Evolutionary conservation across 1,140 invertebrate species (phyloP).

Genomic region (Pemphigus obesinymphae): DNA sequence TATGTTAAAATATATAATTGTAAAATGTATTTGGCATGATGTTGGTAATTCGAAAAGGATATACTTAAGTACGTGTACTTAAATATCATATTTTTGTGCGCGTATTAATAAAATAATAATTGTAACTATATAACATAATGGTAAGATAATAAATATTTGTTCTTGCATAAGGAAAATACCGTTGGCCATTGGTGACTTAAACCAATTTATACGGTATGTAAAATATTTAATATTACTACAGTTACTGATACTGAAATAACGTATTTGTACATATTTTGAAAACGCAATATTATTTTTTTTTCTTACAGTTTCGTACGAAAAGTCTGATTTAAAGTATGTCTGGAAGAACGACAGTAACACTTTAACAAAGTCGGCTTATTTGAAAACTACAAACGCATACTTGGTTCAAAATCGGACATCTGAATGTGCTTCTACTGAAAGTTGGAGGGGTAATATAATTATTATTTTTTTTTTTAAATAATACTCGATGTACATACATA

Average conservation of each 20-base stretch:
- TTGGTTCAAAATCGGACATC: conserved; percentile 85
- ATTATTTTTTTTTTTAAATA: background rate
- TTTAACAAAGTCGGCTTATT: conserved; percentile 74
- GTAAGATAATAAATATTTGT: background rate
- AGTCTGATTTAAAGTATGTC: conserved; percentile 77
- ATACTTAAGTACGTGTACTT: no score
- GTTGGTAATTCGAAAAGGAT: no score
- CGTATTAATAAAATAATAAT: no score
- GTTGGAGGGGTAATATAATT: conserved; percentile 77
- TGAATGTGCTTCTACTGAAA: conserved; percentile 69
- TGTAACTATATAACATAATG: no score
- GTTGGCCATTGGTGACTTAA: background rate
- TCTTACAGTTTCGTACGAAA: conserved; percentile 81
- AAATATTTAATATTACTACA: no score
- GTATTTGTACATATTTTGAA: no score
- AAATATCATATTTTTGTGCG: no score
- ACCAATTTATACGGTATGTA: background rate
- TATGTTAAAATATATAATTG: no score
- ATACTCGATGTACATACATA: background rate
- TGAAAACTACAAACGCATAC: conserved; percentile 85
- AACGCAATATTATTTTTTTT: no score
- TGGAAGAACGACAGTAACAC: conserved; percentile 87
- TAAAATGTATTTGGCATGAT: no score
- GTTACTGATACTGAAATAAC: no score
- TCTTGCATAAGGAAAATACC: background rate